These are phyloP conservation scores for Gastrophryne carolinensis DNA, from an alignment of 2,797 vertebrate genomes.

Conservation along the genomic window DNA sequence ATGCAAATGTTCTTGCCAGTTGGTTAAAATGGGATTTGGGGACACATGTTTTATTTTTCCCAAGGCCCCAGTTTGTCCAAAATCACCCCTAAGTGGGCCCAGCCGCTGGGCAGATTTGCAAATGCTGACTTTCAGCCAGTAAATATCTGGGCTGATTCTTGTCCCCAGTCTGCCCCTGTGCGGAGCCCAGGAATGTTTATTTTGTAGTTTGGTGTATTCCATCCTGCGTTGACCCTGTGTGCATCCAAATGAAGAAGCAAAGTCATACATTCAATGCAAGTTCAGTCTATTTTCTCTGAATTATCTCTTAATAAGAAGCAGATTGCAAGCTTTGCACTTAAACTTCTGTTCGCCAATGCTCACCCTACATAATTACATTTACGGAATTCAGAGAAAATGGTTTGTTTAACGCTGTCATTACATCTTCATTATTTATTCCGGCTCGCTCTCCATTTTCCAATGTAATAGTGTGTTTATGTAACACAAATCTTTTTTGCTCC, in stretches of 20 bases:
- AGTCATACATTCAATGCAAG: neutral
- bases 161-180: no score
- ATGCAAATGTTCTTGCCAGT: no score
- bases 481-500: slow-evolving; percentile 18
- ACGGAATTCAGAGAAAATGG: slow-evolving; percentile 55
- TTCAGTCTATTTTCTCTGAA: neutral
- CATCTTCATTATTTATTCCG: slow-evolving; percentile 65
- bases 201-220: no score
- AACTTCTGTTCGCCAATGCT: neutral
- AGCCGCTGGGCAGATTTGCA: no score
- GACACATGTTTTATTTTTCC: no score
- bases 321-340: neutral
- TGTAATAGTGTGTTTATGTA: slow-evolving; percentile 55
- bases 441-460: slow-evolving; percentile 57
- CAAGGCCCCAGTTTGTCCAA: no score
- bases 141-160: no score
- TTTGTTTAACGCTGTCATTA: slow-evolving; percentile 71
- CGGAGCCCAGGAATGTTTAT: no score
- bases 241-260: neutral
- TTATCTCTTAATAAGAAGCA: neutral
- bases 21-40: no score
- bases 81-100: no score
- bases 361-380: neutral
- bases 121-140: no score
- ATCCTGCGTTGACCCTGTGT: neutral